Evolutionary conservation across 2,113 vertebrate species (phyloP).

Genomic region (Istiophorus platypterus): DNA sequence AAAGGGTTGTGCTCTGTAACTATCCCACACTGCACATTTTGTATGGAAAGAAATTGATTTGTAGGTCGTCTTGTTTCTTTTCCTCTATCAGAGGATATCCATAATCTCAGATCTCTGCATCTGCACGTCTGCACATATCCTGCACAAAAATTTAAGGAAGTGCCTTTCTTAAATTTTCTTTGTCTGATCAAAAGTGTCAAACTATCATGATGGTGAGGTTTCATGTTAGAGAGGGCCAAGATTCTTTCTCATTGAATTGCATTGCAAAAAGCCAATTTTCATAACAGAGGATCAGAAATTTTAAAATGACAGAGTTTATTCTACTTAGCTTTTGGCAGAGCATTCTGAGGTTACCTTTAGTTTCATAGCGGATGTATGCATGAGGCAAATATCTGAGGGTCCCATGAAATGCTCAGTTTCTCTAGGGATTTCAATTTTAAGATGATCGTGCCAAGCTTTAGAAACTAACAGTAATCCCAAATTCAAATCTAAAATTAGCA

Average conservation of each 20-base stretch:
- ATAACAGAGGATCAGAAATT: too few relatives aligned
- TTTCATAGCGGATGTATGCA: too few relatives aligned
- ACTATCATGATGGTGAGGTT: neutral
- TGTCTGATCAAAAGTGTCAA: neutral
- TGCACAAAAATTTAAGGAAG: too few relatives aligned
- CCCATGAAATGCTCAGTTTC: neutral
- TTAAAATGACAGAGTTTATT: too few relatives aligned
- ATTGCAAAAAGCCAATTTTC: too few relatives aligned
- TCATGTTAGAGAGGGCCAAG: neutral
- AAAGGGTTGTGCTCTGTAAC: neutral
- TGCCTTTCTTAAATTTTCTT: neutral
- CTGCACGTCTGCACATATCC: neutral
- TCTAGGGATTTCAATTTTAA: neutral
- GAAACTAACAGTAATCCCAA: neutral
- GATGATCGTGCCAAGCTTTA: neutral
- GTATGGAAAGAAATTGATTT: neutral
- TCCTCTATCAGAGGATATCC: neutral
- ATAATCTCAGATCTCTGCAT: constrained; percentile 17
- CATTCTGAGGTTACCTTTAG: neutral
- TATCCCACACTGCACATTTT: neutral
- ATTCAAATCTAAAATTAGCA: neutral
- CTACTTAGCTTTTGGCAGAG: neutral
- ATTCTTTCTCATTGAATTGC: too few relatives aligned
- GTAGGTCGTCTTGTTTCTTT: neutral
- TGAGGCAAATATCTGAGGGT: too few relatives aligned